These are phyloP conservation scores for Epistrophe grossulariae DNA, from an alignment of 2,888 invertebrate species.

Conservation along the genomic window DNA sequence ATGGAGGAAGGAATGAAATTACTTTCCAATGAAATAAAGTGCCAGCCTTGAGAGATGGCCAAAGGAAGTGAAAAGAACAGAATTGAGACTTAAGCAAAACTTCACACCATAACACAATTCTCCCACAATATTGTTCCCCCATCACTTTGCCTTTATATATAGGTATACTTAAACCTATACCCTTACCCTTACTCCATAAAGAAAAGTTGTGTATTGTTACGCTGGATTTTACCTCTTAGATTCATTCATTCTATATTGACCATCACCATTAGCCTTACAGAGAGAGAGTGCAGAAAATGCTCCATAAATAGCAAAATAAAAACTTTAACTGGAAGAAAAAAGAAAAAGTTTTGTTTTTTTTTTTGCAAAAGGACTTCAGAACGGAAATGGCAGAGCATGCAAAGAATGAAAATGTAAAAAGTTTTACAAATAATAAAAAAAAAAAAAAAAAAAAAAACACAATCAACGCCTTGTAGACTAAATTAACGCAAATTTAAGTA, in stretches of 20 bases:
- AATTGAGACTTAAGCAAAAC: constrained; percentile 17
- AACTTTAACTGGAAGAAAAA: neutral
- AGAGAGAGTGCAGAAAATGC: constrained; percentile 39
- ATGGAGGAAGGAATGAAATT: constrained; percentile 14
- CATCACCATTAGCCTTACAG: constrained; percentile 35
- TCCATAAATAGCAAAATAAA: constrained; percentile 28
- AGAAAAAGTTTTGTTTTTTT: constrained; percentile 6
- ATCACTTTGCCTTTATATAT: neutral
- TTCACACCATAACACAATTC: constrained; percentile 7
- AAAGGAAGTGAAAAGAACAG: constrained; percentile 17
- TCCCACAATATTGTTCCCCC: neutral
- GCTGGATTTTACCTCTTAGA: constrained; percentile 14
- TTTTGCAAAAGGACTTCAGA: constrained; percentile 19
- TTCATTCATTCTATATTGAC: constrained; percentile 31
- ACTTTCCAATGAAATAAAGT: constrained; percentile 36
- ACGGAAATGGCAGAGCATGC: constrained; percentile 34
- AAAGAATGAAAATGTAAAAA: constrained; percentile 33
- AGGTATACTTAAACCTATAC: neutral
- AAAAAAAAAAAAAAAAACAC: constrained; percentile 5
- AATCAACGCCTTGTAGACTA: constrained; percentile 26
- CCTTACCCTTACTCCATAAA: neutral
- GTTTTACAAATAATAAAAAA: neutral
- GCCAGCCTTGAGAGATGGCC: constrained; percentile 3
- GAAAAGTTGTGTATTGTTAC: constrained; percentile 9
- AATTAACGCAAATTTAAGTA: constrained; percentile 8